A percentile compares a stretch with the other conserved stretches of the same genome.
Evolutionary conservation across 2,888 invertebrate species (phyloP).

Genomic region (Meliscaeva auricollis): DNA sequence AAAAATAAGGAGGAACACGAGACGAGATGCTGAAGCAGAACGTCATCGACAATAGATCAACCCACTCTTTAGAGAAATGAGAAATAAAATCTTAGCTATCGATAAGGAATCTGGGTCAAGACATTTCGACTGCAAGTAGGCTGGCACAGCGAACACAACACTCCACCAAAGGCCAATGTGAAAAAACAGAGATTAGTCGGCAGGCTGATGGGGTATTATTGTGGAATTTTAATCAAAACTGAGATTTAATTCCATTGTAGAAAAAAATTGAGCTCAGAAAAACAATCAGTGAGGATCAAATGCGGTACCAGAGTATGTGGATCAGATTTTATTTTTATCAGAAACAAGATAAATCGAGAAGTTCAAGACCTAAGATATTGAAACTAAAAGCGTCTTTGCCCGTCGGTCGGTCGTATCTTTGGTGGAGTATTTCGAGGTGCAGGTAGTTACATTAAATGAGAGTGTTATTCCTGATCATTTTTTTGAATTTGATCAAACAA

Average conservation of each 20-base stretch:
- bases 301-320: conserved; percentile 27
- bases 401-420: no score
- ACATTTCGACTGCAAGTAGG: conserved; percentile 37
- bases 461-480: no score
- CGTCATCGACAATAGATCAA: conserved; percentile 72
- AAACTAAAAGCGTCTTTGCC: no score
- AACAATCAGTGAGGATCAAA: conserved; percentile 24
- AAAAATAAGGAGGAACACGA: conserved; percentile 49
- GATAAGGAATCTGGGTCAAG: conserved; percentile 71
- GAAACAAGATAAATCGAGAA: no score
- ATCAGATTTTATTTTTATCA: conserved; percentile 25
- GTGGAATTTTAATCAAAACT: conserved; percentile 44
- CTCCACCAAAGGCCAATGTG: background rate
- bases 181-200: conserved; percentile 42
- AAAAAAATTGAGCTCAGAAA: conserved; percentile 8
- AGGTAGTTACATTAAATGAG: no score
- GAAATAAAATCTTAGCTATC: conserved; percentile 71
- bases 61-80: conserved; percentile 61
- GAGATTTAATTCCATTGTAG: conserved; percentile 24
- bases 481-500: no score
- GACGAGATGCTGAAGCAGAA: conserved; percentile 52
- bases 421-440: no score
- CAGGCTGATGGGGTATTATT: conserved; percentile 40
- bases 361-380: no score
- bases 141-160: background rate